Percentiles rank a stretch among this genome's conserved stretches.
These are phyloP conservation scores for Vidua chalybeata DNA, from an alignment of 2,113 vertebrate species.

Conservation along the genomic window DNA sequence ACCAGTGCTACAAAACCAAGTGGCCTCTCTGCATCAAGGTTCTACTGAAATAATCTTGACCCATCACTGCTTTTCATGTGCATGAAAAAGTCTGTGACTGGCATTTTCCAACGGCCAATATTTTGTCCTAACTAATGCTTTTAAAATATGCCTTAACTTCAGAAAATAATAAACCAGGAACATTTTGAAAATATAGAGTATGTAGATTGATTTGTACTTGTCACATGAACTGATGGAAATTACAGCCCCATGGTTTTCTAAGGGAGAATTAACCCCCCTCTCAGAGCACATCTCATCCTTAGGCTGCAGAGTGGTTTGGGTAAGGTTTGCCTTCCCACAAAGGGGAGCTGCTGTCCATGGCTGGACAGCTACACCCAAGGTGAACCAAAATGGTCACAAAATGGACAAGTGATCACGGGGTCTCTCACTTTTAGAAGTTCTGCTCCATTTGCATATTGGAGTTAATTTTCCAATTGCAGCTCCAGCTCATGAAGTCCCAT, in stretches of 20 bases:
- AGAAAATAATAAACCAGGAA: not conserved
- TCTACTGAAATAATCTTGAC: not conserved
- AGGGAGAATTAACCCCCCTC: not conserved
- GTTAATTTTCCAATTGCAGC: not conserved
- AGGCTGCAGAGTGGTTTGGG: not conserved
- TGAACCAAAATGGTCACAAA: not conserved
- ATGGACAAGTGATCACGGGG: rapidly evolving
- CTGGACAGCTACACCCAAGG: not conserved
- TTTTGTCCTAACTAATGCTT: not conserved
- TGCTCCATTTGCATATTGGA: not conserved
- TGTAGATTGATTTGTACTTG: not conserved
- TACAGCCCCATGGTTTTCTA: not conserved
- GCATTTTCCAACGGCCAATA: not conserved
- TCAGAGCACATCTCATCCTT: not conserved
- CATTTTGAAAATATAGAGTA: not conserved
- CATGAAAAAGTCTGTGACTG: not conserved
- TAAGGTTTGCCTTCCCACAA: not conserved
- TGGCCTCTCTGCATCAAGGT: not conserved
- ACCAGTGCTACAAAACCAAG: not conserved
- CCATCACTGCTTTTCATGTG: not conserved
- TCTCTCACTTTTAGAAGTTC: not conserved
- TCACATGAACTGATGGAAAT: conserved; percentile 1
- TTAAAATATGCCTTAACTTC: not conserved
- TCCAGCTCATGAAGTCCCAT: rapidly evolving
- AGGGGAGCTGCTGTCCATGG: not conserved